Percentiles rank a stretch among this genome's conserved stretches.
phyloP scores from a whole-genome alignment of 2,797 vertebrate species.

The Numenius phaeopus region DNA sequence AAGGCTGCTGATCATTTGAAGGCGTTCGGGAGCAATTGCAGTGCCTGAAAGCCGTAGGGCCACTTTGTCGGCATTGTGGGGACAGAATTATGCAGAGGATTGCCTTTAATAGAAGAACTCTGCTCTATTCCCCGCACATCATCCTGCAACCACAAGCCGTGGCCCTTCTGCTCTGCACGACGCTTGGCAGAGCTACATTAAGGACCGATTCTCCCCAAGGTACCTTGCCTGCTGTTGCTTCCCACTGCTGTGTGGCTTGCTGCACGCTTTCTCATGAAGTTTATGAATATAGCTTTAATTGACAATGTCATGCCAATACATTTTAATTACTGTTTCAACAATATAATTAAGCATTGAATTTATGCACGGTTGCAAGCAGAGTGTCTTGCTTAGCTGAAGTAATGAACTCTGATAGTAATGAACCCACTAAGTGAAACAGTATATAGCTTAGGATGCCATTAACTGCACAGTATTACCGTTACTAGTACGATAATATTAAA shows the following conservation, averaged over 20 bases:
- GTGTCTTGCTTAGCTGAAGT: conserved; percentile 63
- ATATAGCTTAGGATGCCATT: conserved; percentile 57
- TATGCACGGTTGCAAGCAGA: conserved; percentile 58
- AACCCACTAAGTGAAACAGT: conserved; percentile 71
- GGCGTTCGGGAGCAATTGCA: accelerated
- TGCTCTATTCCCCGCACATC: neutral
- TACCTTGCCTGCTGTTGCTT: neutral
- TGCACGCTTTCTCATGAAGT: neutral
- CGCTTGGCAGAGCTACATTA: neutral
- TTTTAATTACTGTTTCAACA: conserved; percentile 76
- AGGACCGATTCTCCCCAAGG: neutral
- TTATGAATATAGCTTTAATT: conserved; percentile 66
- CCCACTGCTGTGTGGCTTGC: neutral
- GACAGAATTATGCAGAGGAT: neutral
- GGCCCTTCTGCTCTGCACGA: neutral
- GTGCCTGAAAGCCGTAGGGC: neutral
- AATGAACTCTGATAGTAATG: conserved; percentile 72
- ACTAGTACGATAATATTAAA: neutral
- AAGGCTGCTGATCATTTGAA: neutral
- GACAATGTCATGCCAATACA: conserved; percentile 67
- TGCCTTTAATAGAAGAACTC: neutral
- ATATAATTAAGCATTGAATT: conserved; percentile 74
- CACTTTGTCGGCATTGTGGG: accelerated
- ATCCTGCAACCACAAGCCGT: neutral
- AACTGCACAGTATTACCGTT: conserved; percentile 30